Conservation (phyloP, 2,113 vertebrate species). For the Podarcis raffonei region DNA sequence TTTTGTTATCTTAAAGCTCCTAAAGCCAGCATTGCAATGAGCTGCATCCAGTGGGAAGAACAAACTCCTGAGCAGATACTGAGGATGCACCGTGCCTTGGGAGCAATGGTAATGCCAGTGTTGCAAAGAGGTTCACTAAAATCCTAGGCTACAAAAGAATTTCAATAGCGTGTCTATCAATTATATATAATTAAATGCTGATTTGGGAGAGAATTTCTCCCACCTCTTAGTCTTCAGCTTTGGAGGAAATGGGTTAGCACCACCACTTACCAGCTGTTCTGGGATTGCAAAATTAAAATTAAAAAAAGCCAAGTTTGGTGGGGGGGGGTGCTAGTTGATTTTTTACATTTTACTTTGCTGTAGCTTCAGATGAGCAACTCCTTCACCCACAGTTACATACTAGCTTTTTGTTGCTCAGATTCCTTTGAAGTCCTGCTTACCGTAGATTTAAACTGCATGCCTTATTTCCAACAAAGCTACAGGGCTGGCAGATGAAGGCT, state of each 20-base stretch:
- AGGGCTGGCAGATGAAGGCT: background rate
- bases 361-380: background rate
- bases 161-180: background rate
- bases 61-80: slow-evolving; percentile 86
- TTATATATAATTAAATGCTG: background rate
- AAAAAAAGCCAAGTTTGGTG: background rate
- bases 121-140: background rate
- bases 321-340: background rate
- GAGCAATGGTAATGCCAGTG: slow-evolving; percentile 79
- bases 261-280: background rate
- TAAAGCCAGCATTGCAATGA: slow-evolving; percentile 82
- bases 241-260: background rate
- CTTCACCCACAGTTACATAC: background rate
- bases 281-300: background rate
- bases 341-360: background rate
- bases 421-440: background rate
- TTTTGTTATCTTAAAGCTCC: slow-evolving; percentile 79
- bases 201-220: too few relatives aligned
- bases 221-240: background rate
- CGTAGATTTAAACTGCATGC: background rate
- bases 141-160: background rate
- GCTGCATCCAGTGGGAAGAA: slow-evolving; percentile 92
- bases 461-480: background rate
- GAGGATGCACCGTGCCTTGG: slow-evolving; percentile 85
- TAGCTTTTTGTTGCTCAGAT: background rate